These are phyloP conservation scores for Scolopax mira DNA, from an alignment of 2,113 vertebrate species.

Conservation along the genomic window DNA sequence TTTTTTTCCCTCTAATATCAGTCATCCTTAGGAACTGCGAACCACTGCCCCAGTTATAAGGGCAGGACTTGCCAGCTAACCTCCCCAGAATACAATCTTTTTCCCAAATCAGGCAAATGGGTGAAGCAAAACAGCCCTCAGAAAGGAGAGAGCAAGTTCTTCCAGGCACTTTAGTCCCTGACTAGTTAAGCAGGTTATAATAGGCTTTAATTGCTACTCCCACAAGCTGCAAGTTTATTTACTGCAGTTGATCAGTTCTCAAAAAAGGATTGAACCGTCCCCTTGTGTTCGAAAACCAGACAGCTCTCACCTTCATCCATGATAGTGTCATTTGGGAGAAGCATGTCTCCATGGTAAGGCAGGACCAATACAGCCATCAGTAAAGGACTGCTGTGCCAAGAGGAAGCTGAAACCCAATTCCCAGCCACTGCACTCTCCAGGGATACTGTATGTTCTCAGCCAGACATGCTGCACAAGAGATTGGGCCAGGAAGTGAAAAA, in stretches of 20 bases:
- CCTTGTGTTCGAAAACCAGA: neutral
- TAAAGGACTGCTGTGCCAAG: neutral
- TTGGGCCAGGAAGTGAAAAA: neutral
- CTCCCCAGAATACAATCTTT: neutral
- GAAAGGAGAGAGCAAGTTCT: slow-evolving; percentile 46
- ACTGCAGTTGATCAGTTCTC: slow-evolving; percentile 4
- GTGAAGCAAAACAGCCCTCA: neutral
- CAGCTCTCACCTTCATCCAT: neutral
- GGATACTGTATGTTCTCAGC: neutral
- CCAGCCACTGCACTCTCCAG: neutral
- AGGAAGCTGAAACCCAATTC: neutral
- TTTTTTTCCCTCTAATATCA: neutral
- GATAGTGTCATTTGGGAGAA: neutral
- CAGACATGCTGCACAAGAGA: neutral
- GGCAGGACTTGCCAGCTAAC: neutral
- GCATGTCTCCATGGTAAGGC: neutral
- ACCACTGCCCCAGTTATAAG: neutral
- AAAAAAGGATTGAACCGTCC: slow-evolving; percentile 15
- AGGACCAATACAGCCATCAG: neutral
- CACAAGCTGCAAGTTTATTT: slow-evolving; percentile 36
- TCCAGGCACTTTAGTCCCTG: neutral
- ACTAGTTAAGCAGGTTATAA: slow-evolving; percentile 58
- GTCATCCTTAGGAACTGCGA: neutral
- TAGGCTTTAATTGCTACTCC: slow-evolving; percentile 43
- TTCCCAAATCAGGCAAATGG: neutral